Evolutionary conservation across 1,140 invertebrate species (phyloP).

Genomic region (Trachelipus rathkii): DNA sequence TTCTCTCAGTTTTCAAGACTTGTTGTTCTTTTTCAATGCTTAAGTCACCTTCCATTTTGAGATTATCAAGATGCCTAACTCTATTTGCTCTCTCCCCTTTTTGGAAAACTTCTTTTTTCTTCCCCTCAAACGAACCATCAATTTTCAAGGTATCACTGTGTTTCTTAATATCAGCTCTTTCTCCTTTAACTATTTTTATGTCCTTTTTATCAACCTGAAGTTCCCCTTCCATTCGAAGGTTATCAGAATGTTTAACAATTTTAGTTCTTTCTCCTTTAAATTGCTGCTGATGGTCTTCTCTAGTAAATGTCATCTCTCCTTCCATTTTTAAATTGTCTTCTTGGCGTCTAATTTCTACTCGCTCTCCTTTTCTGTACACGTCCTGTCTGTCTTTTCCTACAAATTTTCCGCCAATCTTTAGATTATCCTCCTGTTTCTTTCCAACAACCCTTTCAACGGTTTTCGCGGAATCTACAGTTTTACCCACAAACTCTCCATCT

Average conservation of each 20-base stretch:
- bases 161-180: constrained; percentile 50
- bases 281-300: constrained; percentile 54
- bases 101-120: background rate
- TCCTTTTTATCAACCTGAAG: background rate
- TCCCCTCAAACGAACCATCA: constrained; percentile 50
- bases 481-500: constrained; percentile 57
- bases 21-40: constrained; percentile 43
- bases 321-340: constrained; percentile 58
- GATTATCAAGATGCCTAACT: constrained; percentile 53
- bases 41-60: constrained; percentile 59
- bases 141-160: constrained; percentile 55
- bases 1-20: constrained; percentile 46
- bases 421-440: constrained; percentile 54
- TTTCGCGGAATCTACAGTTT: constrained; percentile 45
- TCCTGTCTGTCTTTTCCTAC: constrained; percentile 33
- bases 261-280: constrained; percentile 41
- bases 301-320: constrained; percentile 51
- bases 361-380: constrained; percentile 48
- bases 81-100: constrained; percentile 51
- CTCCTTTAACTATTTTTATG: constrained; percentile 31
- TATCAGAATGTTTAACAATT: constrained; percentile 43
- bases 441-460: constrained; percentile 52
- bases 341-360: constrained; percentile 52
- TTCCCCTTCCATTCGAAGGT: constrained; percentile 37
- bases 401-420: constrained; percentile 63